Conservation (phyloP, 2,113 vertebrate species). For the Bungarus multicinctus region DNA sequence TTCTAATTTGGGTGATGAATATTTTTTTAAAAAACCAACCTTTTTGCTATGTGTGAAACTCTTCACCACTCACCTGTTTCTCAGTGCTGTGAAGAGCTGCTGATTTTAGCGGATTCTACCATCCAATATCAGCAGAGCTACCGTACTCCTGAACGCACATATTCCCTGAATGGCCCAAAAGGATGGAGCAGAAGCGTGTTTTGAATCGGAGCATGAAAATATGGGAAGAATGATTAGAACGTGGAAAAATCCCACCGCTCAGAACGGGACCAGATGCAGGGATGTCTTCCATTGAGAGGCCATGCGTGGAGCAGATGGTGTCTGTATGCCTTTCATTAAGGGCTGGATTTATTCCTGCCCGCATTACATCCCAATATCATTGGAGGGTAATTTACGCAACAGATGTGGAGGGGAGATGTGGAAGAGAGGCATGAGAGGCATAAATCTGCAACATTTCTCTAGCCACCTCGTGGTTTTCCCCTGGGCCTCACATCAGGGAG, state of each 20-base stretch:
- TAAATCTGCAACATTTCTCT: background rate
- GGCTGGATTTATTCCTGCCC: background rate
- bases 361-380: background rate
- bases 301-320: background rate
- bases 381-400: background rate
- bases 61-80: background rate
- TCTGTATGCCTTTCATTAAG: background rate
- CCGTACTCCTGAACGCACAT: background rate
- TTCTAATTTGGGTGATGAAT: background rate
- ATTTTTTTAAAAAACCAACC: background rate
- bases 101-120: background rate
- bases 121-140: background rate
- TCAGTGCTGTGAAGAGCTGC: background rate
- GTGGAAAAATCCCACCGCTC: background rate
- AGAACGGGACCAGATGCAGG: background rate
- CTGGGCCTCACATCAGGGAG: background rate
- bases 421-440: background rate
- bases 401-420: background rate
- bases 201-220: background rate
- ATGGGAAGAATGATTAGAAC: conserved; percentile 5
- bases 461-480: background rate
- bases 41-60: background rate
- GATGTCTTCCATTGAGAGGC: background rate
- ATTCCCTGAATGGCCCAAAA: background rate
- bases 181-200: background rate